Evolutionary conservation across 2,113 vertebrate genomes (phyloP).

Genomic region (Pteropus alecto): DNA sequence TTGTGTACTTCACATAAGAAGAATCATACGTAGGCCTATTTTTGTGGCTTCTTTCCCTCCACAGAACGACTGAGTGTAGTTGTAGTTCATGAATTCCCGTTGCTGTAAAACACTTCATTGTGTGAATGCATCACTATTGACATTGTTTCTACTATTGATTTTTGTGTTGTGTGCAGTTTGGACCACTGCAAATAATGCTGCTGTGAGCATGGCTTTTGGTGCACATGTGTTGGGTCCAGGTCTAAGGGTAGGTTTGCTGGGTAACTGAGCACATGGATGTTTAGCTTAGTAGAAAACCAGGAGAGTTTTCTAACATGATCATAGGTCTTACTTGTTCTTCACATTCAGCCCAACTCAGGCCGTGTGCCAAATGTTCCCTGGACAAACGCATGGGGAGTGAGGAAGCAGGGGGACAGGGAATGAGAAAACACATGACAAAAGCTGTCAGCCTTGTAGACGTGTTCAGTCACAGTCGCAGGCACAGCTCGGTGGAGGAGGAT

Average conservation of each 20-base stretch:
- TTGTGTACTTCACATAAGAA: background rate
- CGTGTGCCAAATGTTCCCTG: background rate
- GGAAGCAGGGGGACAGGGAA: background rate
- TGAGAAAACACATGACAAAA: background rate
- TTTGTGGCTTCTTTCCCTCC: background rate
- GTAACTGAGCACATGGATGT: too few relatives aligned
- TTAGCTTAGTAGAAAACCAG: background rate
- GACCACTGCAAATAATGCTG: background rate
- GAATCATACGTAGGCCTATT: background rate
- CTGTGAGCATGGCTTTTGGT: background rate
- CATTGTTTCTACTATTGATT: background rate
- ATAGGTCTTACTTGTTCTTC: background rate
- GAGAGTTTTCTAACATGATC: background rate
- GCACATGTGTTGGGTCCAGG: too few relatives aligned
- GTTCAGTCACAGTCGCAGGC: background rate
- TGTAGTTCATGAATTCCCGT: background rate
- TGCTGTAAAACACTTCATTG: background rate
- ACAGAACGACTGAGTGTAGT: background rate
- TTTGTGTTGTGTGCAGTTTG: background rate
- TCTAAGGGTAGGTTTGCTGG: background rate
- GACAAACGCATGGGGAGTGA: background rate
- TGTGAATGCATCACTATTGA: background rate
- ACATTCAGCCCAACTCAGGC: background rate
- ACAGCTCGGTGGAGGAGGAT: background rate
- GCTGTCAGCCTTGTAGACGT: rapidly evolving